Percentiles rank a stretch among this genome's conserved stretches.
These are phyloP conservation scores for Archilochus colubris DNA, from an alignment of 2,113 vertebrate genomes.

Conservation along the genomic window DNA sequence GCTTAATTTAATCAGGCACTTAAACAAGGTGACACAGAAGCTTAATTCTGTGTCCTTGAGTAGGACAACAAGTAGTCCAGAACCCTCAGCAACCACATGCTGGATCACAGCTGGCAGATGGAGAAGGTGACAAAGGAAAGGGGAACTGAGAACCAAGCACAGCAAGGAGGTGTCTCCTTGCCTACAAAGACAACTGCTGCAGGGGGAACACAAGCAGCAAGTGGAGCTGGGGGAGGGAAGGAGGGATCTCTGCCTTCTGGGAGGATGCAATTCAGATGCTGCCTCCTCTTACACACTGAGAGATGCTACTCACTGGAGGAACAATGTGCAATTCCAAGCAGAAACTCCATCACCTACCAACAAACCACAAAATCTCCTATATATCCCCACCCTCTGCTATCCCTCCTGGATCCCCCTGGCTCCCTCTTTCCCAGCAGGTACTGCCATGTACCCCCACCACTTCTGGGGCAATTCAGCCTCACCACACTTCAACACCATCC, in stretches of 20 bases:
- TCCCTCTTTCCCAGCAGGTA: background rate
- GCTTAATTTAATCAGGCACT: slow-evolving; percentile 66
- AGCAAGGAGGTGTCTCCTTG: background rate
- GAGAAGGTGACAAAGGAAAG: background rate
- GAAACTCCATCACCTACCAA: background rate
- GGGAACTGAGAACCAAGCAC: background rate
- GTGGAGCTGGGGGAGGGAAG: background rate
- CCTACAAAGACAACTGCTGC: background rate
- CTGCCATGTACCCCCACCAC: rapidly evolving
- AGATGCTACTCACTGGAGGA: background rate
- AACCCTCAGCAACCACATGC: background rate
- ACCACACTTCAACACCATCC: rapidly evolving
- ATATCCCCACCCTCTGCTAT: background rate
- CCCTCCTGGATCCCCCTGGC: background rate
- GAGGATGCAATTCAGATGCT: background rate
- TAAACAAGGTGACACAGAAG: slow-evolving; percentile 60
- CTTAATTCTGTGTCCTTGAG: slow-evolving; percentile 61
- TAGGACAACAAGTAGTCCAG: background rate
- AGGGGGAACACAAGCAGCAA: background rate
- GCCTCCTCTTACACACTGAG: background rate
- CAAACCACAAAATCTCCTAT: rapidly evolving
- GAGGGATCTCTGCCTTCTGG: background rate
- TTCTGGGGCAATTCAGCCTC: background rate
- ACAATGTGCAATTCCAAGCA: rapidly evolving
- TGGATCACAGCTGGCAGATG: background rate